Evolutionary conservation across 2,888 invertebrate genomes (phyloP).

Genomic region (Pandemis cinnamomeana): DNA sequence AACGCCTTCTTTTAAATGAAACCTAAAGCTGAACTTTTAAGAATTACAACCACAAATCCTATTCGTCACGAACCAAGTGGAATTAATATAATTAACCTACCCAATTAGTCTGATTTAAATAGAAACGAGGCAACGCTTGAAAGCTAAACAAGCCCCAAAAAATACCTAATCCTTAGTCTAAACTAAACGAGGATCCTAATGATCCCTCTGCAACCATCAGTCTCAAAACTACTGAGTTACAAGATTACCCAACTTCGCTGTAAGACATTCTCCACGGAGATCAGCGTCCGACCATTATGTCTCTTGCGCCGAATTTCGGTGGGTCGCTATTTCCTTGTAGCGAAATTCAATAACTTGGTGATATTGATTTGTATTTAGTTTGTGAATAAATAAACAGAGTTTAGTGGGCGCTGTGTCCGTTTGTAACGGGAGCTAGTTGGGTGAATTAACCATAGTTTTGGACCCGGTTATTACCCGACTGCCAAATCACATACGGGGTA

Average conservation of each 20-base stretch:
- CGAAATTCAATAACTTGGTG: conserved; percentile 34
- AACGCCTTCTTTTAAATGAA: too few relatives aligned
- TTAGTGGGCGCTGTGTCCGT: conserved; percentile 9
- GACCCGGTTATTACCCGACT: too few relatives aligned
- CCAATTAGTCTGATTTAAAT: not conserved
- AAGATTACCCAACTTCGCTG: conserved; percentile 34
- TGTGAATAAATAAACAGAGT: conserved; percentile 37
- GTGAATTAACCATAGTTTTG: too few relatives aligned
- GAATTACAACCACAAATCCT: too few relatives aligned
- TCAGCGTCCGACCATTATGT: not conserved
- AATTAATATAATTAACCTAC: not conserved
- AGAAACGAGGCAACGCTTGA: not conserved
- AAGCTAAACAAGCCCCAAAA: conserved; percentile 21
- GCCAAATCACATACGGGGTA: too few relatives aligned
- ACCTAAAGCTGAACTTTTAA: too few relatives aligned
- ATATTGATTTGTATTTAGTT: conserved; percentile 40
- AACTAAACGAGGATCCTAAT: conserved; percentile 48
- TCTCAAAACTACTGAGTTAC: conserved; percentile 47
- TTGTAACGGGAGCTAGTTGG: conserved; percentile 19
- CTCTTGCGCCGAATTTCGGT: not conserved
- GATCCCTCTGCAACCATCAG: conserved; percentile 54
- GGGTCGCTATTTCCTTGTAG: conserved; percentile 3
- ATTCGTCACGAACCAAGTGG: not conserved
- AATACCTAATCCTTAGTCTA: conserved; percentile 15
- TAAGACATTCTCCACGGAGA: conserved; percentile 17